Evolutionary conservation across 2,113 vertebrate species (phyloP), one percentile per base, ranked within the genome.

Genomic region (Triplophysa dalaica): DNA sequence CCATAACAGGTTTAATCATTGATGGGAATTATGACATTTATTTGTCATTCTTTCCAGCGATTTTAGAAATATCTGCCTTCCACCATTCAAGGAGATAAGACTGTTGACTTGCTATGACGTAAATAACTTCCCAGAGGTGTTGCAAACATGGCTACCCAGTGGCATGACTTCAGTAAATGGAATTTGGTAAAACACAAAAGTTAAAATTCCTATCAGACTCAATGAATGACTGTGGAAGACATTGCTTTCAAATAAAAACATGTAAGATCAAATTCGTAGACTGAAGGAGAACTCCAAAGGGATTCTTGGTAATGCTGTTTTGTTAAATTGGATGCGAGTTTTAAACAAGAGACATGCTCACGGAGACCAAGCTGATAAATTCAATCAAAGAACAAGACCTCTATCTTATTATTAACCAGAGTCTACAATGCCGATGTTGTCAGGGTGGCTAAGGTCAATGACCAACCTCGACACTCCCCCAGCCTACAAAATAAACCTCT

Each of bases 301-400:
- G 13, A 63, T 21, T 62, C n/a, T 22, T 12, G 21, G n/a, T 17
- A 29, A 45, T 65, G 7, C 78, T 85, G 85, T 88, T 88, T 75
- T 82, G 76, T 87, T 81, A 81, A 83, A 89, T 86, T 82, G 87
- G 79, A 87, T 79, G 80, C 82, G 82, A 83, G 81, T 83, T 88
- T 85, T 72, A 85, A 83, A 89, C 87, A 70, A 90, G 88, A 85
- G 70, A 87, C 91, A 91, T 88, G 81, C 75, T 86, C 84, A 85
- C 86, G 84, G 87, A 91, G 87, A 88, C 81, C 75, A 81, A 83
- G 61, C 75, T 89, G 89, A 92, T 91, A 82, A 91, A 91, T 88
- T 83, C 77, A 87, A 86, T 90, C 54, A 69, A 68, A 82, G 70
- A 77, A 83, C 81, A 74, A 77, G 84, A 81, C 72, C 45, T 63